These are phyloP conservation scores for Setophaga coronata DNA, from an alignment of 2,113 vertebrate species.

Conservation along the genomic window DNA sequence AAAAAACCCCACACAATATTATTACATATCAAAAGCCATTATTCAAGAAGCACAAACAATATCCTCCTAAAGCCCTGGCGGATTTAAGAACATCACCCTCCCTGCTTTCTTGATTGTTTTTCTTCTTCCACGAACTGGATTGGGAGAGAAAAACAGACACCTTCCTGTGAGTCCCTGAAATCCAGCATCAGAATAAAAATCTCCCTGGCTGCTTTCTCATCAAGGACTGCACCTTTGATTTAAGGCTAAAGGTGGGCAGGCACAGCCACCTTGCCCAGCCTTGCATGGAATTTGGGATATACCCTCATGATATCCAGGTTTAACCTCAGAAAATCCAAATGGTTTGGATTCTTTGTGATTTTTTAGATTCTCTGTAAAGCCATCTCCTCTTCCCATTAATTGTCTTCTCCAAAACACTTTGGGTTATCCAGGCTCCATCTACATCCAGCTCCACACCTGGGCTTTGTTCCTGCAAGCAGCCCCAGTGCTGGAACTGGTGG, in stretches of 20 bases:
- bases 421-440: neutral
- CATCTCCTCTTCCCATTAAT: rapidly evolving
- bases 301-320: rapidly evolving
- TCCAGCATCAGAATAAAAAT: rapidly evolving
- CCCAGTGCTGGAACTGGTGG: neutral
- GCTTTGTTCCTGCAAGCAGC: neutral
- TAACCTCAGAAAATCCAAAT: neutral
- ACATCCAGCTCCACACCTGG: rapidly evolving
- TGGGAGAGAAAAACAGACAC: neutral
- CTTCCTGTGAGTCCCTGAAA: rapidly evolving
- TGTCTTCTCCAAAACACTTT: neutral
- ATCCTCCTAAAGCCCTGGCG: neutral
- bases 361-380: no score
- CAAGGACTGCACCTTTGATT: neutral
- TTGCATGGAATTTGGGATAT: rapidly evolving
- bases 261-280: neutral
- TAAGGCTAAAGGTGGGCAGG: neutral
- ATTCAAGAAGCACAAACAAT: slow-evolving; percentile 67
- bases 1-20: slow-evolving; percentile 15
- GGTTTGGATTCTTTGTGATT: no score
- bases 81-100: slow-evolving; percentile 4
- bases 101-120: slow-evolving; percentile 7
- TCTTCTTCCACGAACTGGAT: neutral
- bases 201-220: neutral
- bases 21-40: slow-evolving; percentile 63